A percentile compares a stretch with the other conserved stretches of the same genome.
phyloP scores from a whole-genome alignment of 2,113 vertebrate genomes.

The Syrmaticus mikado region DNA sequence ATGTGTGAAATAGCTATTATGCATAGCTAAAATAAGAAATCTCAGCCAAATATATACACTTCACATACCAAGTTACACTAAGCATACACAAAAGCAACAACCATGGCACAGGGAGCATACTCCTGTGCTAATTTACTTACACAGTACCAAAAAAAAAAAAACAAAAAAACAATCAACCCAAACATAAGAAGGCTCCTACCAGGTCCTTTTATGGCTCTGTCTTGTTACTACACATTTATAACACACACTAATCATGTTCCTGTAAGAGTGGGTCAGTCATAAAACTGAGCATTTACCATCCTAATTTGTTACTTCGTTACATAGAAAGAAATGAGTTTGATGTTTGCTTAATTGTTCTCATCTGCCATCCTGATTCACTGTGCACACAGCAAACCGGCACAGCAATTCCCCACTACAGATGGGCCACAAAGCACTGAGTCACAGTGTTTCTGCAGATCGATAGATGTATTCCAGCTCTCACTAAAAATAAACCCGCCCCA shows the following conservation, averaged over 20 bases:
- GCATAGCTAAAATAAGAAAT: background rate
- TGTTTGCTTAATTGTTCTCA: background rate
- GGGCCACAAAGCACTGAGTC: background rate
- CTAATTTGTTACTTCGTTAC: background rate
- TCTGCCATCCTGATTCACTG: background rate
- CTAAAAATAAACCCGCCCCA: background rate
- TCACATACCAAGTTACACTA: background rate
- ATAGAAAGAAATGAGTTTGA: background rate
- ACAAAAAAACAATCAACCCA: too few species aligned
- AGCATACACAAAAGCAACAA: background rate
- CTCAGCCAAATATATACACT: accelerated
- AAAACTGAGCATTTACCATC: background rate
- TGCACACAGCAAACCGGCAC: accelerated
- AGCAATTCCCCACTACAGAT: background rate
- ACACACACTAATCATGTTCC: background rate
- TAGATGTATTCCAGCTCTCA: background rate
- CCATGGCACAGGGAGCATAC: background rate
- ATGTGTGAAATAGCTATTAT: background rate
- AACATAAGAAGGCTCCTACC: background rate
- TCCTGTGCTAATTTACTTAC: background rate
- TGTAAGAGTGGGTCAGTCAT: background rate
- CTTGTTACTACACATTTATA: background rate
- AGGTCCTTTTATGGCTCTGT: background rate
- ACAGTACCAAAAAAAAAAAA: background rate
- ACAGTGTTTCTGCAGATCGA: background rate